Evolutionary conservation across 2,113 vertebrate species (phyloP), one percentile per base, ranked within the genome.

Genomic region (Accipiter cooperii): DNA sequence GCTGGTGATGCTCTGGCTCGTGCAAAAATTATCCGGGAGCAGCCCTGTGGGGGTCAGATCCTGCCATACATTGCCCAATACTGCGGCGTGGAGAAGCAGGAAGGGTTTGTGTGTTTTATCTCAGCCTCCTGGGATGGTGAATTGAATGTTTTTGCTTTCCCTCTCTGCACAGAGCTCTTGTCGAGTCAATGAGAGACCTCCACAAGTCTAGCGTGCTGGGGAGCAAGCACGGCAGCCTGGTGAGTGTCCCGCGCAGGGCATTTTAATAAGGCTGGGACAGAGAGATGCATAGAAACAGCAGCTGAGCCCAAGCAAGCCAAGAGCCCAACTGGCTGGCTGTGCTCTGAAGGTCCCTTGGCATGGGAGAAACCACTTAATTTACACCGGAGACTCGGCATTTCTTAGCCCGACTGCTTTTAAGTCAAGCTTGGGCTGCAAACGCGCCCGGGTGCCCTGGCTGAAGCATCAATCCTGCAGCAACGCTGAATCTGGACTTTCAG

Each of bases 91-190:
- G 61, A 74, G 89, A 6, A 6, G 76, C 10, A 7, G 60, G 87
- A 46, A 71, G 24, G 70, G 81, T 10, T 75, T 6, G 65, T 77
- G 91, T 40, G 17, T 29, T 89, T 74, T 19, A 4, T 38, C 85
- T 24, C 36, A 8, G 38, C 73, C 81, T 36, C 28, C 60, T 0
- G 8, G 75, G 78, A 8, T 12, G 69, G 77, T 44, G 88, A 87
- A 77, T 22, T 46, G 90, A 88, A 90, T 93, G 46, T 55, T 88
- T 76, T 69, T 95, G 75, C 92, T 94, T 87, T 92, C 92, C 93
- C 92, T 96, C 77, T 89, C 84, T 33, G 95, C 92, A 83, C 90
- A 96, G 96, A 93, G 89, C 93, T 93, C 66, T 71, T 74, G 94
- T 74, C 55, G 79, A 68, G 84, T 84, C 95, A 46, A 88, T 97